Evolutionary conservation across 2,888 invertebrate species (phyloP).

Genomic region (Timema podura): DNA sequence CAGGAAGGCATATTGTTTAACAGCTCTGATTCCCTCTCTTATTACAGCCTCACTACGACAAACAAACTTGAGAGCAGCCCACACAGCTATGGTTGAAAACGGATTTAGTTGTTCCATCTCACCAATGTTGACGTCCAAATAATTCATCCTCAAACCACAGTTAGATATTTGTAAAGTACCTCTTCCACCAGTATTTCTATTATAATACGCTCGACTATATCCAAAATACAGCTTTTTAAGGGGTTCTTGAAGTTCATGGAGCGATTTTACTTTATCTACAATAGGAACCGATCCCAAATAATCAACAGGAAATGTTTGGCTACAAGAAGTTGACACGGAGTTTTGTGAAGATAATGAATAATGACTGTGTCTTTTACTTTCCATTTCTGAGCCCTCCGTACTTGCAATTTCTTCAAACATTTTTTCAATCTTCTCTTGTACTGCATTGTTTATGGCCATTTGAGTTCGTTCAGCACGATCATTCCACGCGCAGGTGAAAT

Average conservation of each 20-base stretch:
- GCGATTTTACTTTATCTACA: slow-evolving; percentile 73
- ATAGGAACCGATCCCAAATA: slow-evolving; percentile 79
- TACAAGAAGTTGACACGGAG: slow-evolving; percentile 22
- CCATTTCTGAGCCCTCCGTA: too few relatives aligned
- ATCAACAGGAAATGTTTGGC: slow-evolving; percentile 52
- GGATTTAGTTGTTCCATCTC: slow-evolving; percentile 59
- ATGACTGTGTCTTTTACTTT: too few relatives aligned
- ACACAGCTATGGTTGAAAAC: slow-evolving; percentile 87
- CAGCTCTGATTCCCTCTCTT: slow-evolving; percentile 43
- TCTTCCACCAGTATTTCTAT: not conserved
- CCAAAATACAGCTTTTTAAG: slow-evolving; percentile 64
- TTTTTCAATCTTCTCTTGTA: slow-evolving; percentile 81
- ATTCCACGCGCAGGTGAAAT: too few relatives aligned
- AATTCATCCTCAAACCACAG: slow-evolving; percentile 68
- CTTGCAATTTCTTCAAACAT: slow-evolving; percentile 73
- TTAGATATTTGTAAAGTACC: slow-evolving; percentile 59
- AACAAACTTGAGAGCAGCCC: slow-evolving; percentile 87
- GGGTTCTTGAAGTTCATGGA: slow-evolving; percentile 77
- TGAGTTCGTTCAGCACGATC: too few relatives aligned
- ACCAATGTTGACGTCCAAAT: slow-evolving; percentile 38
- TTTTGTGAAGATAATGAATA: slow-evolving; percentile 40
- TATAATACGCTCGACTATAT: slow-evolving; percentile 48
- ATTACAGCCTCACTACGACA: slow-evolving; percentile 53
- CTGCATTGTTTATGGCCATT: slow-evolving; percentile 52
- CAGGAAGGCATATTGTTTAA: slow-evolving; percentile 68